Conservation (phyloP, 2,113 vertebrate genomes). For the Martes martes region DNA sequence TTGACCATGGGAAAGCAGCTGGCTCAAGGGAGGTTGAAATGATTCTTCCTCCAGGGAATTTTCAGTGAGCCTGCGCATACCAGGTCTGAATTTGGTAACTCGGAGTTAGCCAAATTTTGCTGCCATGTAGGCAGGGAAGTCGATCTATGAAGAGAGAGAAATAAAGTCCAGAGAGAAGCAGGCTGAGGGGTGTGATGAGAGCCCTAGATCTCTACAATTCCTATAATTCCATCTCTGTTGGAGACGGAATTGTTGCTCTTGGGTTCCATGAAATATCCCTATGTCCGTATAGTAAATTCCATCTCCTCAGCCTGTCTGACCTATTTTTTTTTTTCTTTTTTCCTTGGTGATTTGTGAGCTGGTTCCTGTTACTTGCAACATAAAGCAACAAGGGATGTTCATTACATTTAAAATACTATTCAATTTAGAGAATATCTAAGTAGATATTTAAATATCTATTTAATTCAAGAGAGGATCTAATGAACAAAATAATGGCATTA, state of each 20-base stretch:
- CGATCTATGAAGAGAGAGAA: not conserved
- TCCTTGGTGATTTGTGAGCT: not conserved
- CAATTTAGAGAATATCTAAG: not conserved
- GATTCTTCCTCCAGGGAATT: not conserved
- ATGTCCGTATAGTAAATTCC: not conserved
- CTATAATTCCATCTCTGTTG: not conserved
- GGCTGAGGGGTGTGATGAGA: not conserved
- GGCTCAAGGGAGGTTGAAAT: not conserved
- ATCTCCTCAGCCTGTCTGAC: not conserved
- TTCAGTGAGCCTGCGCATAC: not conserved
- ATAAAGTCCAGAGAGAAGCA: not conserved
- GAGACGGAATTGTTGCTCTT: not conserved
- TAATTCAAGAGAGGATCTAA: not conserved
- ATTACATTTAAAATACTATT: not conserved
- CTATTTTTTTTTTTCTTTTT: not conserved
- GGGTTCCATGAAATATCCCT: not conserved
- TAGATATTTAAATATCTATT: not conserved
- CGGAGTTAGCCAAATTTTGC: not conserved
- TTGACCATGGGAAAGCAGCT: not conserved
- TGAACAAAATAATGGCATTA: not conserved
- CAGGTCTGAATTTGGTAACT: not conserved
- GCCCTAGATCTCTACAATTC: not conserved
- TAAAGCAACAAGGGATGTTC: not conserved
- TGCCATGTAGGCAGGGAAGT: rapidly evolving
- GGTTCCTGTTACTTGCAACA: not conserved